Conservation (phyloP, 2,888 invertebrate species). For the Scaptomyza reducta region DNA sequence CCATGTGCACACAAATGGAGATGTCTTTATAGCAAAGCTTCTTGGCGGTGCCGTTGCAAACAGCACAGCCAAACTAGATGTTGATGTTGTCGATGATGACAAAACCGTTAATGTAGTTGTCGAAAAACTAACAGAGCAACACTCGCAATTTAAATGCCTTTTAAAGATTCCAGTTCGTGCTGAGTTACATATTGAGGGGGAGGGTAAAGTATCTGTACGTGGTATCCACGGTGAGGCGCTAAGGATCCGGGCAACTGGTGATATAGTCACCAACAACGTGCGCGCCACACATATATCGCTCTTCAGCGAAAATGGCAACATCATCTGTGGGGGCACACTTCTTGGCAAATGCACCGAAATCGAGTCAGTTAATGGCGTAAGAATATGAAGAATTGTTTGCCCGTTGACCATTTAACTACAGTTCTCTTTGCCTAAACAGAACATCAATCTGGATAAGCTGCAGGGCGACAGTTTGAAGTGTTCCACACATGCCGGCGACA, state of each 20-base stretch:
- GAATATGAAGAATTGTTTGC: background rate
- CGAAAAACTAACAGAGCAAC: slow-evolving; percentile 39
- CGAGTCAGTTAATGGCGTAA: slow-evolving; percentile 62
- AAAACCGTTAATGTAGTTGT: slow-evolving; percentile 63
- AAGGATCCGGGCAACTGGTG: slow-evolving; percentile 57
- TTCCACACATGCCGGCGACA: slow-evolving; percentile 75
- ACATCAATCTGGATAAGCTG: slow-evolving; percentile 79
- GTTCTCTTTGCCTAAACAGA: slow-evolving; percentile 49
- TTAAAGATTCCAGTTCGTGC: slow-evolving; percentile 81
- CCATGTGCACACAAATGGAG: slow-evolving; percentile 67
- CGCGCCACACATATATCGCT: slow-evolving; percentile 73
- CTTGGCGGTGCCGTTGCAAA: slow-evolving; percentile 68
- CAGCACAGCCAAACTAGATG: slow-evolving; percentile 58
- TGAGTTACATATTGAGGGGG: slow-evolving; percentile 68
- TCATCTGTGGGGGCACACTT: slow-evolving; percentile 75
- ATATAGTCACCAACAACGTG: slow-evolving; percentile 77
- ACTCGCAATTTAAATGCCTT: slow-evolving; percentile 59
- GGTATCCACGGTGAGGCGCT: slow-evolving; percentile 77
- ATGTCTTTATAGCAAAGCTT: slow-evolving; percentile 75
- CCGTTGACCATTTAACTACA: background rate
- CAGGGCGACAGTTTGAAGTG: slow-evolving; percentile 80
- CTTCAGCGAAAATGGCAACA: slow-evolving; percentile 74
- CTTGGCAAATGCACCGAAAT: slow-evolving; percentile 75
- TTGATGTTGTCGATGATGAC: slow-evolving; percentile 64
- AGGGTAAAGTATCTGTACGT: slow-evolving; percentile 63